A percentile compares a stretch with the other conserved stretches of the same genome.
Conservation (phyloP, 2,888 invertebrate species). For the Acleris holmiana region DNA sequence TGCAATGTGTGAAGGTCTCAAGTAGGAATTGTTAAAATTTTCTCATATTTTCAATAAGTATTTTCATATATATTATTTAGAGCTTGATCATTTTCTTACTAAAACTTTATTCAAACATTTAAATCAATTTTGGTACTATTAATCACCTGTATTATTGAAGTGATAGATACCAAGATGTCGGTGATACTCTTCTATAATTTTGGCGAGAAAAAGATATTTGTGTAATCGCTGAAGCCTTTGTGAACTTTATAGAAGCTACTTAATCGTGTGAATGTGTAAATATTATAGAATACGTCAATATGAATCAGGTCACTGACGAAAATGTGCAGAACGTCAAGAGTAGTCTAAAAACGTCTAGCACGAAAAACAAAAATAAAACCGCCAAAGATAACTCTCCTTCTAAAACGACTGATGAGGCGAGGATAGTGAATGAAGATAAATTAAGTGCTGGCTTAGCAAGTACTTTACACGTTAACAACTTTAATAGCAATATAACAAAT, state of each 20-base stretch:
- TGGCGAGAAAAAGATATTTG: slow-evolving; percentile 76
- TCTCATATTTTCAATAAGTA: slow-evolving; percentile 59
- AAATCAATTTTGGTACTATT: slow-evolving; percentile 51
- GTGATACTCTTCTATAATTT: slow-evolving; percentile 77
- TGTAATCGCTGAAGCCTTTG: slow-evolving; percentile 64
- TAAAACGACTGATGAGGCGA: slow-evolving; percentile 65
- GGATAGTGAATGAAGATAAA: slow-evolving; percentile 68
- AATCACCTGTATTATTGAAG: slow-evolving; percentile 56
- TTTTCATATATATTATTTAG: slow-evolving; percentile 61
- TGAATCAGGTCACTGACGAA: slow-evolving; percentile 75
- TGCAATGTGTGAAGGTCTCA: slow-evolving; percentile 75
- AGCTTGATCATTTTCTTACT: slow-evolving; percentile 52
- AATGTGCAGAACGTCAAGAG: slow-evolving; percentile 73
- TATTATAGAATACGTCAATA: slow-evolving; percentile 67
- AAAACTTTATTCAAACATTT: slow-evolving; percentile 49
- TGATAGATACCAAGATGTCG: slow-evolving; percentile 78
- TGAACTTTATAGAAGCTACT: slow-evolving; percentile 65
- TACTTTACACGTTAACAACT: slow-evolving; percentile 74
- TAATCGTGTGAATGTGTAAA: slow-evolving; percentile 73
- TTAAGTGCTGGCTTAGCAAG: slow-evolving; percentile 72
- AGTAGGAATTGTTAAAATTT: slow-evolving; percentile 59
- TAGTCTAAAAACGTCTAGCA: slow-evolving; percentile 70
- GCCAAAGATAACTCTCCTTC: slow-evolving; percentile 73
- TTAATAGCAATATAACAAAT: slow-evolving; percentile 77
- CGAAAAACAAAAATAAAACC: slow-evolving; percentile 77